Conservation (phyloP, 2,797 vertebrate species). For the Danio tinwini region DNA sequence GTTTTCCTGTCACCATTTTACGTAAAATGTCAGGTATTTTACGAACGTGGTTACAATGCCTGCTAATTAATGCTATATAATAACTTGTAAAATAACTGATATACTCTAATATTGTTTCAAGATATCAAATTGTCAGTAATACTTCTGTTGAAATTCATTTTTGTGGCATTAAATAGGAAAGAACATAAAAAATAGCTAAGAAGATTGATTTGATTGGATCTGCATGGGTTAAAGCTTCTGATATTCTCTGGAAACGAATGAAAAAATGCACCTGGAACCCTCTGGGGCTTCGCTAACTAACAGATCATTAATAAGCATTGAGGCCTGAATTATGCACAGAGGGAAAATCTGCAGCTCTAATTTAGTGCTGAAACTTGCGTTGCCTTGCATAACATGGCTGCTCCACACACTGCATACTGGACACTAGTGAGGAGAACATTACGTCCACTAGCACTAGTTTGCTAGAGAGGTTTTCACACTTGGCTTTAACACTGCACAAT, state of each 20-base stretch:
- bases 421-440: slow-evolving; percentile 23
- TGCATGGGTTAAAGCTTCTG: not conserved
- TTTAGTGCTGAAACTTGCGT: slow-evolving; percentile 24
- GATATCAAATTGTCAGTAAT: not conserved
- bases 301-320: not conserved
- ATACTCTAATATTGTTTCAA: not conserved
- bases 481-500: slow-evolving; percentile 16
- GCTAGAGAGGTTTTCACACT: slow-evolving; percentile 34
- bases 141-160: not conserved
- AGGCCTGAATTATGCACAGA: slow-evolving; percentile 6
- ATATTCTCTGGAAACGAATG: not conserved
- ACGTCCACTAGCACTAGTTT: slow-evolving; percentile 19
- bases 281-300: not conserved
- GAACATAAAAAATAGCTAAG: not conserved
- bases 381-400: slow-evolving; percentile 17
- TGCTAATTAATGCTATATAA: not conserved
- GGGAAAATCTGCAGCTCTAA: slow-evolving; percentile 12
- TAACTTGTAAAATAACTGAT: not conserved
- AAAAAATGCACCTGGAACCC: not conserved
- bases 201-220: not conserved
- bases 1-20: no score
- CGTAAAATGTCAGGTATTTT: no score
- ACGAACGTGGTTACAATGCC: no score
- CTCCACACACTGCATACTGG: slow-evolving; percentile 12
- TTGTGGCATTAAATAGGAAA: not conserved